These are phyloP conservation scores for Danionella dracula DNA, from an alignment of 2,797 vertebrate species.

Conservation along the genomic window DNA sequence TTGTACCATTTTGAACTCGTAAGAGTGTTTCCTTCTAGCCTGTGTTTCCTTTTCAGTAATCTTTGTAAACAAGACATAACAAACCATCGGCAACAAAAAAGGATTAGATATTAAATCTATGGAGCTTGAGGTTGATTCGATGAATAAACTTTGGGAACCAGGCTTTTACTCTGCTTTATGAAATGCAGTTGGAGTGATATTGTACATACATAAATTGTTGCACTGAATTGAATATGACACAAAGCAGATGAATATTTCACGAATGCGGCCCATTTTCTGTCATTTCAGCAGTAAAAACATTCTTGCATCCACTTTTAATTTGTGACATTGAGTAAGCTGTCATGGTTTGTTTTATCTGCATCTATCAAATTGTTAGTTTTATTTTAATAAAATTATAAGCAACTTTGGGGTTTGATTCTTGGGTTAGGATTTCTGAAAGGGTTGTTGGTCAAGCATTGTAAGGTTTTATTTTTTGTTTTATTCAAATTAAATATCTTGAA, in stretches of 20 bases:
- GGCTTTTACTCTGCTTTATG: not conserved
- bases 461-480: no score
- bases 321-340: not conserved
- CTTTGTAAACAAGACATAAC: conserved; percentile 1
- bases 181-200: not conserved
- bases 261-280: not conserved
- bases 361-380: no score
- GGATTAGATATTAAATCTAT: conserved; percentile 5
- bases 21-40: no score
- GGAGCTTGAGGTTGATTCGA: not conserved
- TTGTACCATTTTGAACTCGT: no score
- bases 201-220: not conserved
- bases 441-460: no score
- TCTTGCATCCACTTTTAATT: not conserved
- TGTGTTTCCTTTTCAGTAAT: no score
- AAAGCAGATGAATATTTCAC: conserved; percentile 5
- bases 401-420: not conserved
- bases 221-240: not conserved
- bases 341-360: not conserved
- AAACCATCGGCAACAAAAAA: conserved; percentile 4
- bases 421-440: no score
- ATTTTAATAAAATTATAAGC: no score
- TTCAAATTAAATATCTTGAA: no score
- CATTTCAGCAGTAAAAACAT: not conserved
- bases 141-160: conserved; percentile 22